Conservation (phyloP, 2,888 invertebrate genomes). For the Caenorhabditis sp. region DNA sequence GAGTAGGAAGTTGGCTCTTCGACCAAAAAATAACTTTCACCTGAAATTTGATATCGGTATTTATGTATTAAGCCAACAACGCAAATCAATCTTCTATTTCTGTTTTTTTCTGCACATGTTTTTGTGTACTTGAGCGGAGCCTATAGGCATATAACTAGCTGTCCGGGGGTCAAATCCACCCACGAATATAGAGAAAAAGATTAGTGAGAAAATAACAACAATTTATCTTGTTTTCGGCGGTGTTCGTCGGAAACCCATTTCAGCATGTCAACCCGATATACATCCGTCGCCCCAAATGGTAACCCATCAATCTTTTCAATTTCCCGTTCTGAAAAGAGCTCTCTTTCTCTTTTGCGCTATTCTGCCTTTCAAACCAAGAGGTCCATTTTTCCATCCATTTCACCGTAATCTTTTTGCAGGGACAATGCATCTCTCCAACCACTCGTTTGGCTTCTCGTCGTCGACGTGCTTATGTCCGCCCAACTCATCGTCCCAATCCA, state of each 20-base stretch:
- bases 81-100: constrained; percentile 62
- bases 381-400: not conserved
- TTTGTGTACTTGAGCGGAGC: constrained; percentile 49
- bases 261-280: constrained; percentile 49
- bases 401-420: constrained; percentile 64
- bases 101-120: constrained; percentile 32
- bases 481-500: constrained; percentile 72
- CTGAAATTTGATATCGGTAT: constrained; percentile 62
- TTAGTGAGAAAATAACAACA: constrained; percentile 47
- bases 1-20: constrained; percentile 15
- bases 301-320: constrained; percentile 59
- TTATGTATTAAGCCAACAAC: constrained; percentile 50
- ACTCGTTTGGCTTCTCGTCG: constrained; percentile 70
- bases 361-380: constrained; percentile 1
- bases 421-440: constrained; percentile 72
- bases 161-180: constrained; percentile 1
- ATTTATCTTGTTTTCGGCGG: constrained; percentile 47
- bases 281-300: constrained; percentile 51
- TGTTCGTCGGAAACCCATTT: constrained; percentile 39
- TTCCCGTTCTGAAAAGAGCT: constrained; percentile 38
- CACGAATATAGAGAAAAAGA: constrained; percentile 13
- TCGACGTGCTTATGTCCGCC: constrained; percentile 69
- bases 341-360: not conserved
- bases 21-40: constrained; percentile 59
- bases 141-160: constrained; percentile 2